These are phyloP conservation scores for Fragum sueziense DNA, from an alignment of 2,888 invertebrate genomes.

Conservation along the genomic window DNA sequence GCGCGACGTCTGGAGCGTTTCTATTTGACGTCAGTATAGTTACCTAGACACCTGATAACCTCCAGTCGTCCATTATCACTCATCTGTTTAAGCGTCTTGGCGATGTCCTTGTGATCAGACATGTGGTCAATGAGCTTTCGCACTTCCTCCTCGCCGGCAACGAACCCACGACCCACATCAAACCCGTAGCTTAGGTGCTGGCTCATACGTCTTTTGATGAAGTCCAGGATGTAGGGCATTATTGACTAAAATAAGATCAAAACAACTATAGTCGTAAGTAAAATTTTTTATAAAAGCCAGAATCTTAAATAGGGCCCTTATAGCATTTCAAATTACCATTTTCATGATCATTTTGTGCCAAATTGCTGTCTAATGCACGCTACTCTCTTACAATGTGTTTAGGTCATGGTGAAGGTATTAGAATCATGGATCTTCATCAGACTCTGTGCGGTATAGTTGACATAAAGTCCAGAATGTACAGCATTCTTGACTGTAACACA, in stretches of 20 bases:
- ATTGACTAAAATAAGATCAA: conserved; percentile 58
- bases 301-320: too few relatives aligned
- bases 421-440: too few relatives aligned
- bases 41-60: conserved; percentile 79
- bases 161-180: conserved; percentile 87
- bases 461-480: too few relatives aligned
- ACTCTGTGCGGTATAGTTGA: too few relatives aligned
- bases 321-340: too few relatives aligned
- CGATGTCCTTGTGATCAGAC: conserved; percentile 81
- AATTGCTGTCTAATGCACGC: too few relatives aligned
- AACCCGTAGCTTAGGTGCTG: conserved; percentile 86
- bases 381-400: too few relatives aligned
- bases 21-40: conserved; percentile 84
- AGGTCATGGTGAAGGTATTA: too few relatives aligned
- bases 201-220: conserved; percentile 85
- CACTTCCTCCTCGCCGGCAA: conserved; percentile 86
- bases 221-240: conserved; percentile 84
- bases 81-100: conserved; percentile 71
- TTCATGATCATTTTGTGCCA: too few relatives aligned
- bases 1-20: conserved; percentile 84
- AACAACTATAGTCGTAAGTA: too few relatives aligned
- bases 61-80: conserved; percentile 72
- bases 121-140: conserved; percentile 84
- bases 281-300: too few relatives aligned
- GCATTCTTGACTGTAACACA: too few relatives aligned